Evolutionary conservation across 1,140 invertebrate genomes (phyloP).

Genomic region (Metopolophium dirhodum): DNA sequence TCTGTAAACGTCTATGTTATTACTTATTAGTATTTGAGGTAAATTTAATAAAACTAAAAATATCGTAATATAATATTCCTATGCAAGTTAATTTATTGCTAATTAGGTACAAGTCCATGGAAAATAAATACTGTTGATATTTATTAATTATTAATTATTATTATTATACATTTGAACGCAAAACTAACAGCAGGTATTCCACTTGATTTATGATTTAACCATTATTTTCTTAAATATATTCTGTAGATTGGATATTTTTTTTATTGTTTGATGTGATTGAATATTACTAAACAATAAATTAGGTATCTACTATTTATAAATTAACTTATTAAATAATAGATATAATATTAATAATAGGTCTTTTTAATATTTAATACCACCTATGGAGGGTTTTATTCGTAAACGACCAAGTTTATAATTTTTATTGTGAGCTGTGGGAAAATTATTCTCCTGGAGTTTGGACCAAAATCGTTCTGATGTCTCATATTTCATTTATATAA

Average conservation of each 20-base stretch:
- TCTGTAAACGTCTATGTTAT: not conserved
- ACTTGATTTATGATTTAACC: not conserved
- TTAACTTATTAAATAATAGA: not conserved
- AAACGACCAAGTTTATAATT: not conserved
- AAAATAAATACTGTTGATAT: not conserved
- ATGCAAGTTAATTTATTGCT: not conserved
- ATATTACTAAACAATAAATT: not conserved
- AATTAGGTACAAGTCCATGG: not conserved
- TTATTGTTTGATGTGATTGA: not conserved
- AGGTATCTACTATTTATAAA: not conserved
- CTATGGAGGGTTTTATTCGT: not conserved
- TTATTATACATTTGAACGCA: too few species aligned
- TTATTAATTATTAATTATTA: not conserved
- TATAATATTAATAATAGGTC: not conserved
- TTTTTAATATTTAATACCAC: not conserved
- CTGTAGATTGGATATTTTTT: not conserved
- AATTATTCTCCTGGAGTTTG: not conserved
- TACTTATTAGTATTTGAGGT: not conserved
- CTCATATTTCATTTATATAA: not conserved
- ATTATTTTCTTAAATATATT: not conserved
- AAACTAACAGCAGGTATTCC: not conserved
- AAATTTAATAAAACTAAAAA: not conserved
- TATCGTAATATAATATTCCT: not conserved
- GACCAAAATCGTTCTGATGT: not conserved
- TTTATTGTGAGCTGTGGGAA: not conserved